These are phyloP conservation scores for Tyrannus savana DNA, from an alignment of 2,113 vertebrate genomes.

Conservation along the genomic window DNA sequence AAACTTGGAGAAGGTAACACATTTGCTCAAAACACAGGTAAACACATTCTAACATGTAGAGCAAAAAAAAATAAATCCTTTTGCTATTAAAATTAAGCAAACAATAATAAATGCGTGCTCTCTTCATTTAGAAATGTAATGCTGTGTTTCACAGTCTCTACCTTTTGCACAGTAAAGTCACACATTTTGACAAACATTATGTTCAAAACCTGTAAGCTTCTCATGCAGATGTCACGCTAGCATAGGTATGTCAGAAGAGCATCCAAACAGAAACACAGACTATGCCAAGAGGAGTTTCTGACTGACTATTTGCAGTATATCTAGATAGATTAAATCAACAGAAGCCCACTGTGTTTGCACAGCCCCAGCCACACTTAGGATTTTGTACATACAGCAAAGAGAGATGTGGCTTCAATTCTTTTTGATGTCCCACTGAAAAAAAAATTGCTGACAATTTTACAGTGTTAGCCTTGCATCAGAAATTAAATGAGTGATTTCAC, in stretches of 20 bases:
- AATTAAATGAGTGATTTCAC: background rate
- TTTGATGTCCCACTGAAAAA: background rate
- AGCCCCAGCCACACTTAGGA: background rate
- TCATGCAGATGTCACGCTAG: rapidly evolving
- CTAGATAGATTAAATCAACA: background rate
- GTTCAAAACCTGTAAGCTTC: background rate
- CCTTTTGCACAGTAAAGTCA: background rate
- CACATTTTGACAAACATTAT: background rate
- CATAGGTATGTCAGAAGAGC: background rate
- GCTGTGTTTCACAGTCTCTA: background rate
- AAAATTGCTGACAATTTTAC: background rate
- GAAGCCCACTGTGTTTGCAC: background rate
- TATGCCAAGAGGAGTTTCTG: background rate
- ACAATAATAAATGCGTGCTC: background rate
- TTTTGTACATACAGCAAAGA: background rate
- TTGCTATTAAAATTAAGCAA: background rate
- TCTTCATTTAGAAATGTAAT: background rate
- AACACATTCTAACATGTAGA: background rate
- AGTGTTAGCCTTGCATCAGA: background rate
- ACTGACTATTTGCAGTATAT: background rate
- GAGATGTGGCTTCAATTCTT: background rate
- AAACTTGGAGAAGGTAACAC: background rate
- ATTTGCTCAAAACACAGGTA: background rate
- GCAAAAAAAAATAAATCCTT: background rate
- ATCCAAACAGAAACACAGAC: background rate